These are phyloP conservation scores for Xerus rutilus DNA, from an alignment of 2,797 vertebrate genomes.

Conservation along the genomic window DNA sequence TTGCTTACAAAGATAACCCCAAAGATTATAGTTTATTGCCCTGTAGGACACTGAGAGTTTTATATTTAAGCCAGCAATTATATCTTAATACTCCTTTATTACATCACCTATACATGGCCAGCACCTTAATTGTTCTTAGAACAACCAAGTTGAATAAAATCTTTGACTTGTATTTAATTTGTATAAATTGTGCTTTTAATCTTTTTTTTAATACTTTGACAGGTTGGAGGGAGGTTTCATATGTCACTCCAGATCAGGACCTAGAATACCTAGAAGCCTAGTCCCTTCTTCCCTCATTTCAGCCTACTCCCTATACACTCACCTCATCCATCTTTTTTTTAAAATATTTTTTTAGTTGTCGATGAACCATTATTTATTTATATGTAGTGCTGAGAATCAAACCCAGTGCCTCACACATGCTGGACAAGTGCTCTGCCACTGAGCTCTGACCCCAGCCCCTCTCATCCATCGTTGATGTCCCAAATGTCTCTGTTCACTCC, in stretches of 20 bases:
- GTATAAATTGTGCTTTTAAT: neutral
- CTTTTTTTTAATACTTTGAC: neutral
- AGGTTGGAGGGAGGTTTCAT: neutral
- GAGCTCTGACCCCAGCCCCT: too few relatives aligned
- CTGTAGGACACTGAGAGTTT: neutral
- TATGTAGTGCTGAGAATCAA: too few relatives aligned
- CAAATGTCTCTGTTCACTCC: neutral
- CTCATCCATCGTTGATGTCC: neutral
- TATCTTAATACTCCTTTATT: neutral
- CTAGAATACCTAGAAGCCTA: neutral
- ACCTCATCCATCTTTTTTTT: neutral
- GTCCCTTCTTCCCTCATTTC: neutral
- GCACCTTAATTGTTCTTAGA: neutral
- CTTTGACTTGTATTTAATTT: neutral
- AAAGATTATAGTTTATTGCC: neutral
- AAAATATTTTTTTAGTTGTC: too few relatives aligned
- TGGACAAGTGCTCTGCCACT: too few relatives aligned
- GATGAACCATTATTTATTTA: too few relatives aligned
- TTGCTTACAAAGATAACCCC: neutral
- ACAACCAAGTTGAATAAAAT: neutral
- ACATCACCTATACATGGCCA: neutral
- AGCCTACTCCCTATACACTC: neutral
- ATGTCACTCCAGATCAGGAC: neutral
- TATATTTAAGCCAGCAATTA: neutral
- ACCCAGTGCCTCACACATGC: too few relatives aligned